phyloP scores from a whole-genome alignment of 2,888 invertebrate species.

The Bellardia pandia region DNA sequence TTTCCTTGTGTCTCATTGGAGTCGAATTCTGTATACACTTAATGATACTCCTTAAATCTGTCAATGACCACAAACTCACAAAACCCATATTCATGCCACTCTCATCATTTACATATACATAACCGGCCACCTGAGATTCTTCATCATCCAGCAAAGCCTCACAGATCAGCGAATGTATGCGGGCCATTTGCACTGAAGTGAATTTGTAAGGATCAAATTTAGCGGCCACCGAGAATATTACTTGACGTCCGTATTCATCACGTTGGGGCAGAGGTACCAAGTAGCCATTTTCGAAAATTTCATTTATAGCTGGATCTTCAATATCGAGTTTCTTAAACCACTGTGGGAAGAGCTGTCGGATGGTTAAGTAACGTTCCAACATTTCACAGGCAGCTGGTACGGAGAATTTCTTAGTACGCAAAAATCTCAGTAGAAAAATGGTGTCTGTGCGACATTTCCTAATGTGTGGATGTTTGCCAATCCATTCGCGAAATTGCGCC shows the following conservation, averaged over 20 bases:
- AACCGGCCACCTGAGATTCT: constrained; percentile 92
- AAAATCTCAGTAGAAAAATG: constrained; percentile 92
- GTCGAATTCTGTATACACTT: constrained; percentile 94
- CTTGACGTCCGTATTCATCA: constrained; percentile 90
- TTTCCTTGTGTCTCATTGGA: constrained; percentile 95
- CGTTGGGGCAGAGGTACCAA: constrained; percentile 90
- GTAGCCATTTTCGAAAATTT: constrained; percentile 92
- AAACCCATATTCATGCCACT: constrained; percentile 93
- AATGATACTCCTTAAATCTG: constrained; percentile 90
- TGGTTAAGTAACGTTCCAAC: constrained; percentile 93
- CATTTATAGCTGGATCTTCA: constrained; percentile 90
- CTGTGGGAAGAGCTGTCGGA: constrained; percentile 92
- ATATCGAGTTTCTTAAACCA: constrained; percentile 94
- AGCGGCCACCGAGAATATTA: constrained; percentile 92
- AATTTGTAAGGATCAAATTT: constrained; percentile 90
- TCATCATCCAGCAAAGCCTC: constrained; percentile 94
- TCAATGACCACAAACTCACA: constrained; percentile 92
- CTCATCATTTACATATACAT: constrained; percentile 93
- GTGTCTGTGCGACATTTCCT: constrained; percentile 93
- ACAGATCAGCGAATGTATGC: constrained; percentile 93
- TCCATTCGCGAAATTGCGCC: constrained; percentile 92
- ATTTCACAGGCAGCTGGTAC: constrained; percentile 93
- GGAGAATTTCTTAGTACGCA: constrained; percentile 94
- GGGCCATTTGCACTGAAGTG: constrained; percentile 93
- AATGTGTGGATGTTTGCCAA: constrained; percentile 92